phyloP scores from a whole-genome alignment of 2,113 vertebrate genomes.

The Amblyopsis rosae region DNA sequence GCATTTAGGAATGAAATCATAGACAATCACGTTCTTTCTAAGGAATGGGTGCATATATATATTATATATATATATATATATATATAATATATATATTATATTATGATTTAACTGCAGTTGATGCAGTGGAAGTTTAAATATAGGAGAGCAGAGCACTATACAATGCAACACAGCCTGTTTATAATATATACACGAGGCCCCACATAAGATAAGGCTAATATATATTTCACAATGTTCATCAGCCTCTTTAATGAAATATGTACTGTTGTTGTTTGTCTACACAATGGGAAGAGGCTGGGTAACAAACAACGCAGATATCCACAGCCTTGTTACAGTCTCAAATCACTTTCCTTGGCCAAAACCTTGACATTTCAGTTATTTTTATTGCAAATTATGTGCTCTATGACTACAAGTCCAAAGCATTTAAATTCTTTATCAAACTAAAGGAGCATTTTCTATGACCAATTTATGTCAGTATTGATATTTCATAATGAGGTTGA shows the following conservation, averaged over 20 bases:
- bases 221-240: background rate
- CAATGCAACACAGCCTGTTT: background rate
- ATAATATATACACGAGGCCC: background rate
- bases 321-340: background rate
- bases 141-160: background rate
- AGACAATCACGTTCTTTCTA: background rate
- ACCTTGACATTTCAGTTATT: background rate
- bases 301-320: background rate
- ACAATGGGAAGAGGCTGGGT: background rate
- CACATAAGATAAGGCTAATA: constrained; percentile 1
- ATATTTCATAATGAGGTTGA: background rate
- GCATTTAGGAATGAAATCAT: background rate
- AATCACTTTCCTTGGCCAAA: background rate
- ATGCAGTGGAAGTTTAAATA: constrained; percentile 53
- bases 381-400: background rate
- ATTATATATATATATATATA: background rate
- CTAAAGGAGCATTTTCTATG: background rate
- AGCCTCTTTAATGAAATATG: background rate
- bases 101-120: too few species aligned
- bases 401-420: background rate
- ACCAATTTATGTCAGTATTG: background rate
- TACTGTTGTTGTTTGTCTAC: background rate
- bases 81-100: too few species aligned
- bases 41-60: background rate
- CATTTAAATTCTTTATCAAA: background rate